Evolutionary conservation across 2,113 vertebrate genomes (phyloP), one percentile per base, ranked within the genome.

Genomic region (Lepidothrix coronata): DNA sequence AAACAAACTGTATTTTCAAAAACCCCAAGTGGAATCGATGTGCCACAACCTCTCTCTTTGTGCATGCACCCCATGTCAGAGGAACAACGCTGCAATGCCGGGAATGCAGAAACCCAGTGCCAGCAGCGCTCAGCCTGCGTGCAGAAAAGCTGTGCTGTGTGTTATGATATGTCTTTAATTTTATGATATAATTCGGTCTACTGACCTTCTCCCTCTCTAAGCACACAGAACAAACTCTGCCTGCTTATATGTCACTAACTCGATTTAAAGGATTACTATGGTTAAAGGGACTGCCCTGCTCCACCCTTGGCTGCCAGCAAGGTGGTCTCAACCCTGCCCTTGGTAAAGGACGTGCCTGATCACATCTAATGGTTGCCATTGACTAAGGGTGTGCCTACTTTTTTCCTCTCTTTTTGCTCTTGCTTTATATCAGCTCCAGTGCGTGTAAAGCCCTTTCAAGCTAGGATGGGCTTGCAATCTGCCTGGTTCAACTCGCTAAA

Each of bases 1-100:
- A 86, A 91, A 92, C 68, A 92, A 74, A 65, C 48, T 37, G 28
- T 68, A 85, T 94, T 93, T 94, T 72, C 66, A 63, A 61, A 91
- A 75, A 63, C 15, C 43, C 33, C 19, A 11, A 91, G 58, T 28
- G 61, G 68, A 63, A 84, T 1, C 0, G 0, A 43, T 0, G 19
- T 52, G 62, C 9, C 4, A 6, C 63, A 79, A 58, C 24, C 63
- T 21, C 82, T 92, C 30, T 22, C 43, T 66, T 33, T 37, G 62
- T 46, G 54, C 41, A 4, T 8, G 62, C 58, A 33, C 24, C 78
- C 66, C 67, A 11, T 6, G 12, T 24, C 79, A 80, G 59, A 80
- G 51, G 71, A 61, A 20, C 58, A 44, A n/a, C 0, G 0, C 33
- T 75, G 52, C 74, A 65, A 28, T 5, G 48, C 31, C 14, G 78